Evolutionary conservation across 1,140 invertebrate genomes (phyloP).

Genomic region (Cyphomyrmex costatus): DNA sequence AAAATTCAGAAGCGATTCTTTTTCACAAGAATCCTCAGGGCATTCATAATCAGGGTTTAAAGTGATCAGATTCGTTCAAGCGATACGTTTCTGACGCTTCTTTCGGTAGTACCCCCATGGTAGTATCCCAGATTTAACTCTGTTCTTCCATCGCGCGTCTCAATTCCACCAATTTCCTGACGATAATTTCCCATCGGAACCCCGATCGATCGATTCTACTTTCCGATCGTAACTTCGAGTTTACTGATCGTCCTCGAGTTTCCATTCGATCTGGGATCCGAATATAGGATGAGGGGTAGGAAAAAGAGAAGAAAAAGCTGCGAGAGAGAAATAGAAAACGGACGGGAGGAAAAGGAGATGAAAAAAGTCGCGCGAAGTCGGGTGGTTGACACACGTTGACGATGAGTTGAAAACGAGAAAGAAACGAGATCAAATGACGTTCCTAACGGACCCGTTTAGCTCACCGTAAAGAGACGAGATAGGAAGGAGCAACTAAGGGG

Average conservation of each 20-base stretch:
- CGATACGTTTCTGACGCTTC: neutral
- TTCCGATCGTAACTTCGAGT: constrained; percentile 7
- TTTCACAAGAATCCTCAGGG: neutral
- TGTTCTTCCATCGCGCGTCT: constrained; percentile 5
- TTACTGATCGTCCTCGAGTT: neutral
- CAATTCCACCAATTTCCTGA: constrained; percentile 29
- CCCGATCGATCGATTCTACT: constrained; percentile 22
- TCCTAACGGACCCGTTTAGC: constrained; percentile 67
- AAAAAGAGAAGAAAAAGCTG: neutral
- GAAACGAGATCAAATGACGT: constrained; percentile 62
- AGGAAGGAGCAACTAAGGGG: neutral
- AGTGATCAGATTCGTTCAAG: neutral
- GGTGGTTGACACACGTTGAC: constrained; percentile 43
- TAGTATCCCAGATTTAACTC: constrained; percentile 37
- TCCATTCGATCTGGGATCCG: neutral
- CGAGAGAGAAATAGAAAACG: neutral
- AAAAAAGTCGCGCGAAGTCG: constrained; percentile 44
- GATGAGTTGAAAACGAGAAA: constrained; percentile 62
- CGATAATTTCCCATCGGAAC: constrained; percentile 52
- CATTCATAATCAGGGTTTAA: constrained; percentile 8
- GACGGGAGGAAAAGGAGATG: neutral
- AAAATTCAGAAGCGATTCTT: neutral
- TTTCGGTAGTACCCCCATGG: neutral
- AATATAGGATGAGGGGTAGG: neutral
- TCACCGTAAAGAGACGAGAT: constrained; percentile 8